phyloP scores from a whole-genome alignment of 2,797 vertebrate genomes.

The Danio albolineatus region DNA sequence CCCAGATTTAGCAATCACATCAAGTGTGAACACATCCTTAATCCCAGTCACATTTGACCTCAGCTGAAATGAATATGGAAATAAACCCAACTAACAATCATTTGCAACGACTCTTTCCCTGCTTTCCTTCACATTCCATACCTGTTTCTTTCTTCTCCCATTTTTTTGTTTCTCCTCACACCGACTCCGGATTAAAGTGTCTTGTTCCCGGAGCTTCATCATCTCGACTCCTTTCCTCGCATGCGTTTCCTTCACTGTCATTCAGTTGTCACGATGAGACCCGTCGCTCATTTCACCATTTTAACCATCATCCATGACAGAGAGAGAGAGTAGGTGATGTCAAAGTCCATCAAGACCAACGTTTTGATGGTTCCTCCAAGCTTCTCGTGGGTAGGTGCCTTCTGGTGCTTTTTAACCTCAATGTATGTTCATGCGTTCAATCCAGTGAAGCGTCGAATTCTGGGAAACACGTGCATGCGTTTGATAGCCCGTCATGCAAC shows the following conservation, averaged over 20 bases:
- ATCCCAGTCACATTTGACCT: not conserved
- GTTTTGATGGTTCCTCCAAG: conserved; percentile 61
- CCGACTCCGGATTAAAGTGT: conserved; percentile 30
- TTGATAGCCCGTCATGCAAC: conserved; percentile 14
- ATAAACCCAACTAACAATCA: not conserved
- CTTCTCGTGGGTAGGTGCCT: conserved; percentile 78
- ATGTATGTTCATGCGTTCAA: conserved; percentile 33
- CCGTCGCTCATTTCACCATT: conserved; percentile 32
- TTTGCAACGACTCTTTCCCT: not conserved
- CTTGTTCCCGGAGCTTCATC: conserved; percentile 37
- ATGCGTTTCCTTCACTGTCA: conserved; percentile 46
- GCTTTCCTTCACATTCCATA: conserved; percentile 38
- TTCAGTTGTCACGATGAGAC: conserved; percentile 63
- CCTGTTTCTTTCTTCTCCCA: not conserved
- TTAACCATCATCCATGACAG: conserved; percentile 43
- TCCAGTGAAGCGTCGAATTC: conserved; percentile 11
- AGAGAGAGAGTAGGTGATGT: conserved; percentile 31
- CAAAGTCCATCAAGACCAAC: conserved; percentile 42
- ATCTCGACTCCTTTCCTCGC: conserved; percentile 26
- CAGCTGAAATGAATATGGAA: not conserved
- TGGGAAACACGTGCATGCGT: conserved; percentile 20
- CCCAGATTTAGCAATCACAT: not conserved
- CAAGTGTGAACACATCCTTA: not conserved
- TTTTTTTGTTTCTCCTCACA: conserved; percentile 29
- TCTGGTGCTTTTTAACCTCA: conserved; percentile 64